Evolutionary conservation across 2,797 vertebrate genomes (phyloP), one percentile per base, ranked within the genome.

Genomic region (Liasis olivaceus): DNA sequence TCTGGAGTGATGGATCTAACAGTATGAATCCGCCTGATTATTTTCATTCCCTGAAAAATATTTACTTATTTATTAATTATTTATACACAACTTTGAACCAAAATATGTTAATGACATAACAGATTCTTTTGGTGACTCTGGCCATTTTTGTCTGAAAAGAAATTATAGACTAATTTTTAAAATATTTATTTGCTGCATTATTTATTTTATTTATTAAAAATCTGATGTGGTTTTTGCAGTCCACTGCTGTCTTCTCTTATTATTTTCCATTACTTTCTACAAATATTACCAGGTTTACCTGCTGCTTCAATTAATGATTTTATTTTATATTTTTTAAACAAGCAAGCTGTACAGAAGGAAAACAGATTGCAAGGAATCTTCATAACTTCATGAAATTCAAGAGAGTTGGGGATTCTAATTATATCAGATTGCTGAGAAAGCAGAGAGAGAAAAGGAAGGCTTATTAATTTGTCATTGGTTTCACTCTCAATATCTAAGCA

Each of bases 381-480:
- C 26, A 89, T 64, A 94, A 87, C 3, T 77, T 91, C 88, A 1
- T 91, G 17, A 89, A 77, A 91, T 87, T 51, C 77, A 88, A 89
- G 22, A 1, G 26, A 94, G 59, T 64, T 72, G 0, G 54, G 88
- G 64, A 93, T 91, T 91, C 84, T 90, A 95, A 93, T 93, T 88
- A 0, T 24, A 90, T 26, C 0, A 2, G 5, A 86, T 0, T 88
- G 36, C 56, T 91, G 86, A 89, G 31, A 6, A 88, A 31, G 11
- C 36, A 85, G 4, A 91, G 51, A 85, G 58, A 86, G 1, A 93
- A 31, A 86, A 60, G 15, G 6, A 84, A 87, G 4, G 1, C 31
- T 88, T 90, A 89, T 93, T 92, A 93, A 54, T 85, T 94, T 93
- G 69, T 89, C 89, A 92, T 85, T 92, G 94, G 15, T 91, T 92